Conservation (phyloP, 2,888 invertebrate species). For the Apeira syringaria region DNA sequence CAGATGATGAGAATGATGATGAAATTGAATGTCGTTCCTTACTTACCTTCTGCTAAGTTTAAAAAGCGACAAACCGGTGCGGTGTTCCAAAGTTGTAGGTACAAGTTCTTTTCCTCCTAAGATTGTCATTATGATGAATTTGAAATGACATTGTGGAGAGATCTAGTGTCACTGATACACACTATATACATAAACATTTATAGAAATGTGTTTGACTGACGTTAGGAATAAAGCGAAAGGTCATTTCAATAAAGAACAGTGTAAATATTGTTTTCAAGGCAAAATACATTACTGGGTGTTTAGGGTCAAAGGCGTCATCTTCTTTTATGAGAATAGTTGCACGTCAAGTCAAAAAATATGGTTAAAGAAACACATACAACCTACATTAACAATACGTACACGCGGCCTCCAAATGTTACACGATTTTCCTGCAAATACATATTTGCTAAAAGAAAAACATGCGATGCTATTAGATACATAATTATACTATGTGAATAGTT, state of each 20-base stretch:
- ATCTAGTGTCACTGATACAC: too few relatives aligned
- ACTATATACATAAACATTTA: conserved; percentile 35
- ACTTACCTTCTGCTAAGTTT: too few relatives aligned
- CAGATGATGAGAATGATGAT: too few relatives aligned
- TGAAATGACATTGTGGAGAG: conserved; percentile 33
- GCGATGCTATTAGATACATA: neutral
- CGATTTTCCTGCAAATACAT: conserved; percentile 1
- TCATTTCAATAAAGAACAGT: conserved; percentile 62
- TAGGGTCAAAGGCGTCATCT: conserved; percentile 19
- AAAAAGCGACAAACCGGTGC: too few relatives aligned
- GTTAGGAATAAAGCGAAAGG: conserved; percentile 61
- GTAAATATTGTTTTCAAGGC: conserved; percentile 50
- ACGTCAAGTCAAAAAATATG: neutral
- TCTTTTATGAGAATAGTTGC: conserved; percentile 3
- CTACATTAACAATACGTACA: conserved; percentile 1
- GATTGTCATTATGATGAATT: conserved; percentile 34
- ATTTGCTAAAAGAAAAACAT: conserved; percentile 2
- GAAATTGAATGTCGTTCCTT: too few relatives aligned
- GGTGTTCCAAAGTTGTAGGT: too few relatives aligned
- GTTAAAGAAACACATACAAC: neutral
- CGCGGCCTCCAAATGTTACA: conserved; percentile 3
- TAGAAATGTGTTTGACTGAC: conserved; percentile 42
- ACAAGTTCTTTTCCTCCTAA: too few relatives aligned
- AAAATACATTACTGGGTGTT: conserved; percentile 28
- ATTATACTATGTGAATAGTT: neutral